Conservation (phyloP, 2,888 invertebrate genomes). For the Thalpophila matura region DNA sequence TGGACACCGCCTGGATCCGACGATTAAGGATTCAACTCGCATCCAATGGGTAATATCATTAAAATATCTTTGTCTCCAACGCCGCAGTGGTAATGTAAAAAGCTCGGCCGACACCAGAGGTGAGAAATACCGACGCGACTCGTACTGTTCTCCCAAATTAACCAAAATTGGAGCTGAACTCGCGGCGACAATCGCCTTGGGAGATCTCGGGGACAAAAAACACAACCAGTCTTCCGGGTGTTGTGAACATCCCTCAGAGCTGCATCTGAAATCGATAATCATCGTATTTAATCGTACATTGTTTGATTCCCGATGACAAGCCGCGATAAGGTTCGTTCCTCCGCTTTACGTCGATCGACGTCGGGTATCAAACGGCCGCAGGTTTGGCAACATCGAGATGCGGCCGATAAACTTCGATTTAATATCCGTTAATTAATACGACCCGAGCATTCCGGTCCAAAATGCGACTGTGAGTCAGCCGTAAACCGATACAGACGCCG, state of each 20-base stretch:
- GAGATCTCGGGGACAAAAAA: constrained; percentile 68
- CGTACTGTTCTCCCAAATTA: constrained; percentile 78
- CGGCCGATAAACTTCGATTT: constrained; percentile 89
- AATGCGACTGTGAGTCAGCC: constrained; percentile 87
- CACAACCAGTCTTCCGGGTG: constrained; percentile 68
- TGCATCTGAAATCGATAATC: constrained; percentile 79
- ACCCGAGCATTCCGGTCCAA: constrained; percentile 86
- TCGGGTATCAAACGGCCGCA: constrained; percentile 80
- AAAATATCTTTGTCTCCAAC: constrained; percentile 90
- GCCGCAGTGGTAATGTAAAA: constrained; percentile 85
- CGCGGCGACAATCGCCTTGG: constrained; percentile 66
- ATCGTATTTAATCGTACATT: constrained; percentile 87
- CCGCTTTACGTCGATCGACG: constrained; percentile 75
- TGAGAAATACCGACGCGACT: constrained; percentile 86
- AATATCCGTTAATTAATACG: constrained; percentile 90
- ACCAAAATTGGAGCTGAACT: constrained; percentile 78
- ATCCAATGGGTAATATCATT: constrained; percentile 89
- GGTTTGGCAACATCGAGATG: constrained; percentile 90
- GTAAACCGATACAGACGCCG: constrained; percentile 85
- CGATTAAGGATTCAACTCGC: constrained; percentile 89
- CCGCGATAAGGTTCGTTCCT: constrained; percentile 82
- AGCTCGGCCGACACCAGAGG: constrained; percentile 83
- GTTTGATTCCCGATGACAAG: constrained; percentile 88
- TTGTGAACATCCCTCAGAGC: constrained; percentile 71
- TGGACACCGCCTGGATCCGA: constrained; percentile 76